Base-by-base conservation (phyloP, 1,140 invertebrate genomes). In the Delia radicum region DNA sequence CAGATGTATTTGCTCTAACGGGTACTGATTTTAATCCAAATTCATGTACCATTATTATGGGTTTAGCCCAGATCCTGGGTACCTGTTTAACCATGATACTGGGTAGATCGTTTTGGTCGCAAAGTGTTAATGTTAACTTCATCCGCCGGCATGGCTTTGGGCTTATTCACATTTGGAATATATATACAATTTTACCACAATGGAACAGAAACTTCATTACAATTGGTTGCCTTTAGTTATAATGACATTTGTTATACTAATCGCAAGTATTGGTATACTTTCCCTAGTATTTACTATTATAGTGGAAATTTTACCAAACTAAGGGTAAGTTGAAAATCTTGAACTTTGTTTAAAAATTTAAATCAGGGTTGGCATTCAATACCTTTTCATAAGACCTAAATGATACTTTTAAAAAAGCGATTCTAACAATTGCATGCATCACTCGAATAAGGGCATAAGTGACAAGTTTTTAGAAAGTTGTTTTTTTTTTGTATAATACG, bases 41-140 rank as follows among this genome's bases (percentile, higher is more conserved):
- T 26, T 80, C 91, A 3, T 89, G 90, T 7, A 90, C 94, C 1
- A 93, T 96, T 69, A 90, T 95, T 6, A 90, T 96, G 1, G 93
- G 93, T 1, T 55, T 79, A 0, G 80, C 85, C 0, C 84, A 85
- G 74, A 81, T 87, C 18, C 26, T 79, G 0, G 77, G 78, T 13
- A 75, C 75, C 8, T 37, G 67, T 21, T 18, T 63, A 3, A 46
- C 76, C 12, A 61, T 74, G 0, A 10, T 76, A 1, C 48, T 75
- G 15, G n/a, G 74, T 77, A 15, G 79, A 80, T 75, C 62, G 65
- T 27, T 75, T 74, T 73, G 77, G 77, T 15, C 67, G 79, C 13
- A 78, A 76, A 61, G 42, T 67, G 3, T 29, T 79, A 24, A 73
- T 79, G 62, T 46, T 75, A 3, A 10, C 76, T 6, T 79, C 77